Evolutionary conservation across 2,113 vertebrate genomes (phyloP).

Genomic region (Sapayoa aenigma): DNA sequence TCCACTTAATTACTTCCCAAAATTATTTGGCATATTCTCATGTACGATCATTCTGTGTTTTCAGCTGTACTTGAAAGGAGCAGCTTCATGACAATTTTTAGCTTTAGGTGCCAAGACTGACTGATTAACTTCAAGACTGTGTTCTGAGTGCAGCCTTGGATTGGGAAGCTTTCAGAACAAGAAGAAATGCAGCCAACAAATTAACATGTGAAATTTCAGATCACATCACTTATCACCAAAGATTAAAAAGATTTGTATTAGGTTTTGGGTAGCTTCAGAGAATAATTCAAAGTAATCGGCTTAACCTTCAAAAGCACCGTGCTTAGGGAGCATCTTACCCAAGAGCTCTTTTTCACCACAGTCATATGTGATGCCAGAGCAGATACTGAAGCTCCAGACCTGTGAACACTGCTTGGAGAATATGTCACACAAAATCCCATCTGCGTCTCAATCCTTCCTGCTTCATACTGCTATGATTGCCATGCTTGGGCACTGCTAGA

Average conservation of each 20-base stretch:
- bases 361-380: not conserved
- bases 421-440: not conserved
- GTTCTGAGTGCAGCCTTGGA: not conserved
- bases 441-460: not conserved
- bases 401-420: not conserved
- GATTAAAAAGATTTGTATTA: not conserved
- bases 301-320: not conserved
- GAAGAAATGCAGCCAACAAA: not conserved
- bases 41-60: not conserved
- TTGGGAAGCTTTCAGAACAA: not conserved
- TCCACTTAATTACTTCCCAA: not conserved
- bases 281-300: not conserved
- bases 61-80: not conserved
- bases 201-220: not conserved
- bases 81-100: not conserved
- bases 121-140: not conserved
- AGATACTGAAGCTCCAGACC: not conserved
- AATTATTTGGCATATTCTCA: not conserved
- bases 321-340: not conserved
- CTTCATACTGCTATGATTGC: not conserved
- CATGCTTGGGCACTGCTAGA: not conserved
- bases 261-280: not conserved
- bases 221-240: not conserved
- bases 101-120: not conserved
- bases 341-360: fast-evolving